Conservation (phyloP, 2,888 invertebrate genomes). For the Aplocera efformata region DNA sequence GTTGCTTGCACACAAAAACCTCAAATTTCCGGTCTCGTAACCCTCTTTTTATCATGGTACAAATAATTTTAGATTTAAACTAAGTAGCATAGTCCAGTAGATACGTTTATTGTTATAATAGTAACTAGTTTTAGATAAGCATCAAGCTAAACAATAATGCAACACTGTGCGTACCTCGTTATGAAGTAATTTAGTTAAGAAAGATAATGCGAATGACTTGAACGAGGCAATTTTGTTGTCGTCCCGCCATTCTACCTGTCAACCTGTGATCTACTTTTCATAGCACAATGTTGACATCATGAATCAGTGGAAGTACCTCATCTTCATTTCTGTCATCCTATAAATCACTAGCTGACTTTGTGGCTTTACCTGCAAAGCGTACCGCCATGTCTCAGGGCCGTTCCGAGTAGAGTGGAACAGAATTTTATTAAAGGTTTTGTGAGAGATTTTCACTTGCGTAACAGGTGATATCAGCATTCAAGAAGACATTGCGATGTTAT, state of each 20-base stretch:
- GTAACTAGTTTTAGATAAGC: constrained; percentile 14
- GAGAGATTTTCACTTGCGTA: too few relatives aligned
- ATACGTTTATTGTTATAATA: constrained; percentile 6
- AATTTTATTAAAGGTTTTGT: too few relatives aligned
- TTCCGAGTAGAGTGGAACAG: too few relatives aligned
- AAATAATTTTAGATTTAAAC: too few relatives aligned
- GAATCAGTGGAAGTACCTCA: constrained; percentile 3
- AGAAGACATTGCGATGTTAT: too few relatives aligned
- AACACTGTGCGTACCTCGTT: constrained; percentile 17
- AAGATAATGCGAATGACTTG: constrained; percentile 27
- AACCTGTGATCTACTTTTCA: constrained; percentile 25
- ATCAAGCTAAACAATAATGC: constrained; percentile 20
- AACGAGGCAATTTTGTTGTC: constrained; percentile 46
- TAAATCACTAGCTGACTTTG: constrained; percentile 18
- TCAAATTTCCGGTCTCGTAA: too few relatives aligned
- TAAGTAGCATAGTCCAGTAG: not conserved
- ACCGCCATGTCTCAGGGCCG: too few relatives aligned
- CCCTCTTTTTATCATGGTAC: too few relatives aligned
- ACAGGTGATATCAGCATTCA: too few relatives aligned
- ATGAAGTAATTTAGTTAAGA: constrained; percentile 30
- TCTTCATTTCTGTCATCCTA: constrained; percentile 9
- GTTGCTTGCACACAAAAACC: too few relatives aligned
- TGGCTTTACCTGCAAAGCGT: too few relatives aligned
- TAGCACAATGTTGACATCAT: constrained; percentile 21
- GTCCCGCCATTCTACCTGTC: constrained; percentile 44